These are phyloP conservation scores for Gobio occitaniae DNA, from an alignment of 2,797 vertebrate genomes.

Conservation along the genomic window DNA sequence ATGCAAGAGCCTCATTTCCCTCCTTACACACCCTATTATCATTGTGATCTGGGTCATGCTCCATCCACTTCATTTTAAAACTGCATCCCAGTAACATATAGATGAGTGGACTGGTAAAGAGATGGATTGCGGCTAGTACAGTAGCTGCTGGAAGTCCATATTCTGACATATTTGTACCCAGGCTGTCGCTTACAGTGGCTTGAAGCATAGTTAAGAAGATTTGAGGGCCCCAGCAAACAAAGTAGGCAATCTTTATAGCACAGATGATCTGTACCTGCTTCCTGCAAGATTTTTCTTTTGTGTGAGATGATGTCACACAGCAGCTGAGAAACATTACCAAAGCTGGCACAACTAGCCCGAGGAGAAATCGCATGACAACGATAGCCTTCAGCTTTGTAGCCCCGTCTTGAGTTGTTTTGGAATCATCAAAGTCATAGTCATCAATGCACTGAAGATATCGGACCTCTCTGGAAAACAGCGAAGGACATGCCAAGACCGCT, in stretches of 20 bases:
- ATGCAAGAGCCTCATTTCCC: neutral
- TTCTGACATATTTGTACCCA: neutral
- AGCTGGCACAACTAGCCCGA: slow-evolving; percentile 75
- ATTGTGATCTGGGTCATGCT: neutral
- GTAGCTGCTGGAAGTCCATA: slow-evolving; percentile 69
- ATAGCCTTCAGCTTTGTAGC: slow-evolving; percentile 39
- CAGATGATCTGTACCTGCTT: slow-evolving; percentile 74
- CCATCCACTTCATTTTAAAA: slow-evolving; percentile 78
- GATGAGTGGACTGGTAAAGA: slow-evolving; percentile 82
- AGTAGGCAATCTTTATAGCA: slow-evolving; percentile 79
- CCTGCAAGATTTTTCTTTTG: slow-evolving; percentile 54
- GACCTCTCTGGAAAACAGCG: slow-evolving; percentile 77
- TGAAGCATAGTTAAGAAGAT: slow-evolving; percentile 44
- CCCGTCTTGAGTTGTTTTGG: neutral
- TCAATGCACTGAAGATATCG: slow-evolving; percentile 71
- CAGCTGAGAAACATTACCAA: slow-evolving; percentile 72
- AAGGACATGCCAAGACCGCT: slow-evolving; percentile 73
- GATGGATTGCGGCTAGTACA: slow-evolving; percentile 76
- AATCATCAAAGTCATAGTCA: slow-evolving; percentile 70
- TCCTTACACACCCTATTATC: neutral
- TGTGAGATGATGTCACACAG: slow-evolving; percentile 43
- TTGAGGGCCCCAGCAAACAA: slow-evolving; percentile 83
- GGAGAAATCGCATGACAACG: slow-evolving; percentile 72
- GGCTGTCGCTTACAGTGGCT: neutral
- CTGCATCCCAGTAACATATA: slow-evolving; percentile 82